Evolutionary conservation across 2,113 vertebrate genomes (phyloP).

Genomic region (Alligator mississippiensis): DNA sequence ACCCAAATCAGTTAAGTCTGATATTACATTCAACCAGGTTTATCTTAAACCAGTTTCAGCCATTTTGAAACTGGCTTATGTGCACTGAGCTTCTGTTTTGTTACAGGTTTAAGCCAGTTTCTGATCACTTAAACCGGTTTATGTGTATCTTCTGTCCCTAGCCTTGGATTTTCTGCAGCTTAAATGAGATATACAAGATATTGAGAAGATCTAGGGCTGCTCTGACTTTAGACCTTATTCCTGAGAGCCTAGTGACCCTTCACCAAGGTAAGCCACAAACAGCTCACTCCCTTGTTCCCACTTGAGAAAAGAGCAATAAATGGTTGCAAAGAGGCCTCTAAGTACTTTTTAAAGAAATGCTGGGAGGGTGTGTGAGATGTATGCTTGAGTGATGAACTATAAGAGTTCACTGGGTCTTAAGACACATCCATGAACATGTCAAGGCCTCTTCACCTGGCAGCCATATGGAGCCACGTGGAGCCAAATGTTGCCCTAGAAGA

Average conservation of each 20-base stretch:
- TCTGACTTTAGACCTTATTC: slow-evolving; percentile 13
- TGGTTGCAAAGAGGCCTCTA: slow-evolving; percentile 1
- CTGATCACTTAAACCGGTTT: too few relatives aligned
- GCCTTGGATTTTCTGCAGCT: slow-evolving; percentile 61
- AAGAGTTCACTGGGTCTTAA: slow-evolving; percentile 6
- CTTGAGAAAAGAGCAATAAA: too few relatives aligned
- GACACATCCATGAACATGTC: not conserved
- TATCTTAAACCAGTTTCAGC: too few relatives aligned
- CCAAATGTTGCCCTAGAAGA: too few relatives aligned
- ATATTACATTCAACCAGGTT: too few relatives aligned
- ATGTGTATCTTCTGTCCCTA: not conserved
- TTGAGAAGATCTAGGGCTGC: not conserved
- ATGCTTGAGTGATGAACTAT: slow-evolving; percentile 37
- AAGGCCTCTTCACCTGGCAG: not conserved
- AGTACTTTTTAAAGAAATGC: slow-evolving; percentile 38
- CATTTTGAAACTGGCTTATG: too few relatives aligned
- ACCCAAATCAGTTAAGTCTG: too few relatives aligned
- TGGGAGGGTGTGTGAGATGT: not conserved
- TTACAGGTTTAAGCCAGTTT: too few relatives aligned
- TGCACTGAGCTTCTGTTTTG: too few relatives aligned
- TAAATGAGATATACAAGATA: slow-evolving; percentile 54
- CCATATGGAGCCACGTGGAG: not conserved
- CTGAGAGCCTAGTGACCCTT: slow-evolving; percentile 33
- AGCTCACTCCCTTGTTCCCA: slow-evolving; percentile 50
- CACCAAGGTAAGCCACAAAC: slow-evolving; percentile 2